Percentiles rank a stretch among this genome's conserved stretches.
Conservation (phyloP, 2,888 invertebrate species). For the Rhagophthalmus giganteus region DNA sequence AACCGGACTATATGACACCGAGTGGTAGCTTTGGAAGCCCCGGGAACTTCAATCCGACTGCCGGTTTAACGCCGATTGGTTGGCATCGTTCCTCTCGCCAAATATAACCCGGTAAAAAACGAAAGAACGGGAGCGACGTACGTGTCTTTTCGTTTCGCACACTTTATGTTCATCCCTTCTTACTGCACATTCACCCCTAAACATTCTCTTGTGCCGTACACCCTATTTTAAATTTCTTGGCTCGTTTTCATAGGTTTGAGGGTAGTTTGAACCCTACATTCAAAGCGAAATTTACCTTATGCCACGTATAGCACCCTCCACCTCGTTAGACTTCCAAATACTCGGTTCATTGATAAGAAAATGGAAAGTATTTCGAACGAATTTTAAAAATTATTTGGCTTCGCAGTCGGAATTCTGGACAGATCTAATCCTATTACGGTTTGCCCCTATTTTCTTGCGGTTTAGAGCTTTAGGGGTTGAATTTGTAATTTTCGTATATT, state of each 20-base stretch:
- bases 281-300: constrained; percentile 29
- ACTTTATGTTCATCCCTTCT: constrained; percentile 49
- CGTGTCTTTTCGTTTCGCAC: constrained; percentile 39
- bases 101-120: constrained; percentile 33
- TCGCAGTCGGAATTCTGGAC: constrained; percentile 14
- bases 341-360: constrained; percentile 31
- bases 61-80: constrained; percentile 24
- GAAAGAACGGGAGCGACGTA: constrained; percentile 39
- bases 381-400: constrained; percentile 29
- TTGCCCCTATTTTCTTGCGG: constrained; percentile 28
- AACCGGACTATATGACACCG: constrained; percentile 37
- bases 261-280: constrained; percentile 35
- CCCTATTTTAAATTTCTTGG: constrained; percentile 44
- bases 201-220: constrained; percentile 46
- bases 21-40: constrained; percentile 36
- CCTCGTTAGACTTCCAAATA: constrained; percentile 28
- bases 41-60: constrained; percentile 27
- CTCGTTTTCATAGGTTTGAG: constrained; percentile 36
- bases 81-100: constrained; percentile 27
- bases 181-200: constrained; percentile 44
- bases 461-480: constrained; percentile 26
- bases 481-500: constrained; percentile 30
- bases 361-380: constrained; percentile 26
- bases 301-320: constrained; percentile 26
- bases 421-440: constrained; percentile 28